Conservation (phyloP, 1,140 invertebrate species). For the Ceratosolen fusciceps region DNA sequence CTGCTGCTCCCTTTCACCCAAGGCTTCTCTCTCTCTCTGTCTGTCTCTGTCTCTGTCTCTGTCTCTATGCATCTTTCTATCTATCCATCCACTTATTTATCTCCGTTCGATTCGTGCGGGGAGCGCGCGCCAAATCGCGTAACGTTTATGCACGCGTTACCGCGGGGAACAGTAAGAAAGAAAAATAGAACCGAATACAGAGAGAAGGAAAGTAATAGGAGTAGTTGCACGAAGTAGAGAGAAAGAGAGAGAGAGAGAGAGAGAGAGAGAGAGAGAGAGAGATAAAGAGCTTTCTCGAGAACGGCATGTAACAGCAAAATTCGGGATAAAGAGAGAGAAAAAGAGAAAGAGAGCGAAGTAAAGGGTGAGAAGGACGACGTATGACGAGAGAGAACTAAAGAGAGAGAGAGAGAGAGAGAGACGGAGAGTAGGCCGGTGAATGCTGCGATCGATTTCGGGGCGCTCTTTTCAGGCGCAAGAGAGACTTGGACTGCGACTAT, state of each 20-base stretch:
- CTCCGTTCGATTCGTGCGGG: background rate
- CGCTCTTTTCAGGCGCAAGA: slow-evolving; percentile 40
- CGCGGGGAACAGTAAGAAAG: background rate
- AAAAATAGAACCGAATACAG: no score
- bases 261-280: background rate
- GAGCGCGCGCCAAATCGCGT: background rate
- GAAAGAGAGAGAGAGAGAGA: background rate
- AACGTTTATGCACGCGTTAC: background rate
- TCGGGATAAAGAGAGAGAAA: background rate
- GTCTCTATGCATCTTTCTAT: no score
- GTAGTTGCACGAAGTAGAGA: background rate
- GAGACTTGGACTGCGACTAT: slow-evolving; percentile 1
- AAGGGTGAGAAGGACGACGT: background rate
- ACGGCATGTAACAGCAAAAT: background rate
- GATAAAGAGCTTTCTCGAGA: background rate
- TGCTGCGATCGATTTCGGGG: slow-evolving; percentile 40
- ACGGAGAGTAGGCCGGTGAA: slow-evolving; percentile 31
- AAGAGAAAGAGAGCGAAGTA: background rate
- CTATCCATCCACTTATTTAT: no score
- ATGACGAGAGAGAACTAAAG: background rate
- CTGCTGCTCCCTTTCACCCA: background rate
- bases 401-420: slow-evolving; percentile 30
- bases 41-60: background rate
- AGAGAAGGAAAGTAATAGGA: background rate
- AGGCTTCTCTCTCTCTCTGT: background rate